Base-by-base conservation (phyloP, 2,888 invertebrate species). In the Dicyrtoma fusca region DNA sequence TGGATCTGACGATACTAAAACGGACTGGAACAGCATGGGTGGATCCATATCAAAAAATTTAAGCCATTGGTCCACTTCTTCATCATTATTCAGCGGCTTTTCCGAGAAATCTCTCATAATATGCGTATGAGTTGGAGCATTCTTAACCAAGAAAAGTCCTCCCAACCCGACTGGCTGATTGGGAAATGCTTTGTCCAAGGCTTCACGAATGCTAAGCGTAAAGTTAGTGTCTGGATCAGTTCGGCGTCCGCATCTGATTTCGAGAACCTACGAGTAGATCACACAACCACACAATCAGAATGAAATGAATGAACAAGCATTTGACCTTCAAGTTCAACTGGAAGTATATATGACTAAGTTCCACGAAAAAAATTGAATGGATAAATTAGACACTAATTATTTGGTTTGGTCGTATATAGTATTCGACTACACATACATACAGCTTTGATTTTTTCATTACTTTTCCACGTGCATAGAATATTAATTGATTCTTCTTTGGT, bases 51-150 rank as follows among this genome's bases (percentile, higher is more conserved):
- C 89, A 84, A 90, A 97, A 85, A 92, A 98, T 82, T 90, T 89
- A 75, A 99, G 86, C 97, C 98, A 99, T 59, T 87, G 83, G 82
- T 95, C 90, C 19, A 97, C 87, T 81, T 91, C 90, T 8, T 87
- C 87, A 80, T 92, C 90, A 13, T 87, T 87, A 69, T 86, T 86
- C 69, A 98, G 84, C 21, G 94, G 91, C 1, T 85, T 86, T 73
- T 85, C 82, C 0, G 94, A 92, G 85, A 97, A 98, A 83, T 95
- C 94, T 47, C 94, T 92, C 98, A 99, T 98, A 77, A 99, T 91
- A 85, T 99, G 98, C 83, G 94, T 90, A 83, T 92, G 91, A 0
- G 89, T 94, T 82, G 88, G 89, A 1, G 97, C 97, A 77, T 88
- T 87, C 81, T 89, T 90, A 66, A 98, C 84, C 66, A 95, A 82